Base-by-base conservation (phyloP, 2,113 vertebrate species). In the Oncorhynchus tshawytscha region DNA sequence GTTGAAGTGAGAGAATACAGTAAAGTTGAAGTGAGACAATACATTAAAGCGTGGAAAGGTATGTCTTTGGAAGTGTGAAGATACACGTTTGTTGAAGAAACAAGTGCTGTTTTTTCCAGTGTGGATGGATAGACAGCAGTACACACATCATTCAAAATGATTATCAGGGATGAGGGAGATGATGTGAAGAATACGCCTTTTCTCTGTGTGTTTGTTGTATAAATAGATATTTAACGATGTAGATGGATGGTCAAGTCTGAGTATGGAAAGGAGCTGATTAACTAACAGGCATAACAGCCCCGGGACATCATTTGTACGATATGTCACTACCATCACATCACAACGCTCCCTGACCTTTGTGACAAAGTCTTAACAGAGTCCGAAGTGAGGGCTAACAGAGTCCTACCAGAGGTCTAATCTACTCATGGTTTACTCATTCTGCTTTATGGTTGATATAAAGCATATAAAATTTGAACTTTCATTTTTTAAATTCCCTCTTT, bases 301-400 rank as follows among this genome's bases (percentile, higher is more conserved):
- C 49, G 85, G 79, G 82, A 84, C 78, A 81, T 75, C 39, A 71
- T 77, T n/a, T 72, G 70, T 34, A 71, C 34, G 24, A 27, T 24
- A 24, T 90, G 88, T 91, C 88, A 86, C 20, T 13, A 20, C 54
- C 18, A 85, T 91, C 82, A 84, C 84, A 82, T 90, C 89, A 87
- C 13, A 73, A n/a, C 25, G 78, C 75, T 78, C 77, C 24, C 54
- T 83, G 79, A 89, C 85, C 89, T 90, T 89, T 34, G 82, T 76
- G 83, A 73, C 71, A 4, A 57, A 73, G 80, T 73, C 79, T 78
- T 74, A 27, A 84, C 73, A 22, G 34, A 49, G 15, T 8, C 7
- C 7, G 8, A 34, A 34, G 4, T 5, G 31, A 34, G 31, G 5
- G 5, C 31, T 34, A 6, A 34, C 31, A 34, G 31, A 34, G 31